Conservation (phyloP, 2,113 vertebrate genomes). For the Gambusia affinis region DNA sequence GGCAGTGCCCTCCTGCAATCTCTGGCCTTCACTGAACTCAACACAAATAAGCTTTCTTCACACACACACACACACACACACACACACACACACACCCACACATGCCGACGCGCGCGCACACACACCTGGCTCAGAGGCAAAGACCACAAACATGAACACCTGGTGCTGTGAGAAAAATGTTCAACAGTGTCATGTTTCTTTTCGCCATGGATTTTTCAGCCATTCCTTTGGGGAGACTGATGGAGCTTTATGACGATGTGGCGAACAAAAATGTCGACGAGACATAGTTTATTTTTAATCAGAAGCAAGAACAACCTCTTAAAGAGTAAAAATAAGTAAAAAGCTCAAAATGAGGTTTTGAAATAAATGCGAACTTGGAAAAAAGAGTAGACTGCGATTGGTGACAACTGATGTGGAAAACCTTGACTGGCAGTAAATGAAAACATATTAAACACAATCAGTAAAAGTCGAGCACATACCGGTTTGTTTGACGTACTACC, state of each 20-base stretch:
- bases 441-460: slow-evolving; percentile 24
- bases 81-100: slow-evolving; percentile 16
- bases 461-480: slow-evolving; percentile 10
- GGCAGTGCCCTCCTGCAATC: slow-evolving; percentile 56
- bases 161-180: slow-evolving; percentile 55
- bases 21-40: slow-evolving; percentile 67
- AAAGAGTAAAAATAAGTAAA: not conserved
- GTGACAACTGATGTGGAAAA: slow-evolving; percentile 29
- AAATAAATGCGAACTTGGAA: slow-evolving; percentile 4
- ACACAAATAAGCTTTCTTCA: slow-evolving; percentile 71
- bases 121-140: slow-evolving; percentile 22
- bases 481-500: not conserved
- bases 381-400: slow-evolving; percentile 15
- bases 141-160: slow-evolving; percentile 58
- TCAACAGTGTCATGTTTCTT: slow-evolving; percentile 59
- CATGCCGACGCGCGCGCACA: too few relatives aligned
- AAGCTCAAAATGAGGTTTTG: not conserved
- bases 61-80: slow-evolving; percentile 17
- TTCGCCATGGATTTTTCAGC: slow-evolving; percentile 67
- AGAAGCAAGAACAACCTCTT: not conserved
- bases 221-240: slow-evolving; percentile 55
- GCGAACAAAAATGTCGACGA: not conserved
- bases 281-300: not conserved
- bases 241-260: slow-evolving; percentile 33
- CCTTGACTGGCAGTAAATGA: slow-evolving; percentile 25